Percentiles rank a stretch among this genome's conserved stretches.
Evolutionary conservation across 2,888 invertebrate genomes (phyloP).

Genomic region (Drosophila demipolita): DNA sequence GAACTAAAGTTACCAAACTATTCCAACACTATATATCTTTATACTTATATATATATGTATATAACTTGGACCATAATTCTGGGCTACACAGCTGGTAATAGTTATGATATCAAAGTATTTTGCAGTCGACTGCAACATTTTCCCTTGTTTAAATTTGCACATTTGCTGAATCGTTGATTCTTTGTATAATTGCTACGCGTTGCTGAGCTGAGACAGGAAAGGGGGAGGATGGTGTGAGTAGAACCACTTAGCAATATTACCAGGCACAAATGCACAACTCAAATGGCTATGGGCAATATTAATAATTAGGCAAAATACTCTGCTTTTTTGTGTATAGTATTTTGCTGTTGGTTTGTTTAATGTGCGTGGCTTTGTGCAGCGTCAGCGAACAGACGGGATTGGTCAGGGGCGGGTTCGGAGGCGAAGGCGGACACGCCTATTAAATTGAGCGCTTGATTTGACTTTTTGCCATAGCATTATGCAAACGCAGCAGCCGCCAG

Average conservation of each 20-base stretch:
- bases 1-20: no score
- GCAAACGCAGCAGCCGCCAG: slow-evolving; percentile 22
- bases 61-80: not conserved
- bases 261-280: slow-evolving; percentile 34
- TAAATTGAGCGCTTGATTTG: slow-evolving; percentile 29
- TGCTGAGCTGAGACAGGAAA: not conserved
- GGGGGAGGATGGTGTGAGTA: not conserved
- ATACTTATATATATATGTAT: no score
- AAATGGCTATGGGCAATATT: slow-evolving; percentile 46
- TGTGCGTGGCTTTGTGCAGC: slow-evolving; percentile 54
- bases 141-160: slow-evolving; percentile 20
- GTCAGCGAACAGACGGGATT: slow-evolving; percentile 15
- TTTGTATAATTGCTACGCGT: not conserved
- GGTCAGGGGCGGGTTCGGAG: not conserved
- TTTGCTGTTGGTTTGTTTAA: slow-evolving; percentile 42
- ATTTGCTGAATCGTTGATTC: slow-evolving; percentile 37
- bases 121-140: not conserved
- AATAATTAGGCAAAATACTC: slow-evolving; percentile 53
- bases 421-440: slow-evolving; percentile 25
- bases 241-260: slow-evolving; percentile 52
- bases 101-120: not conserved
- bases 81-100: not conserved
- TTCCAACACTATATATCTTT: no score
- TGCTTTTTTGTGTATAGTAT: slow-evolving; percentile 5
- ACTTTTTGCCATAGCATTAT: slow-evolving; percentile 28